Percentiles rank a stretch among this genome's conserved stretches.
Conservation (phyloP, 2,113 vertebrate genomes). For the Labeo rohita region DNA sequence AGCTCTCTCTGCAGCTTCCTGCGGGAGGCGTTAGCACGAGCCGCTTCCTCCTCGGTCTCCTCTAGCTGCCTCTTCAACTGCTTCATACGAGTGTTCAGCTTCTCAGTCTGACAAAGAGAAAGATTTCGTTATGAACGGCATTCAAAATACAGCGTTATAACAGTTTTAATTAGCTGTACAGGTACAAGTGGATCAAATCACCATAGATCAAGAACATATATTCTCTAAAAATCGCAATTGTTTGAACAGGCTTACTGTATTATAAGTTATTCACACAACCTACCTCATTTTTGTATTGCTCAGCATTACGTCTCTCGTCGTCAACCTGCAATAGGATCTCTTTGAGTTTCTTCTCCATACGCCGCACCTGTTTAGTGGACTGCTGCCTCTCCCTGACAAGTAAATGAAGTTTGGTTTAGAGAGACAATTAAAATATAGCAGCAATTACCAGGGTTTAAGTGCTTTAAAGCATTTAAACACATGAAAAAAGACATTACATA, state of each 20-base stretch:
- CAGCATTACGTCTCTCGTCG: slow-evolving; percentile 88
- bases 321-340: slow-evolving; percentile 92
- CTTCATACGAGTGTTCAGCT: slow-evolving; percentile 79
- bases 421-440: background rate
- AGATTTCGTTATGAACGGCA: background rate
- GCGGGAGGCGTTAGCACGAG: slow-evolving; percentile 79
- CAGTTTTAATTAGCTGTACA: background rate
- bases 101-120: slow-evolving; percentile 75
- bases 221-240: background rate
- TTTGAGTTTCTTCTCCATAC: slow-evolving; percentile 93
- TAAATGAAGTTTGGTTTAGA: background rate
- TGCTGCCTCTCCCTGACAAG: slow-evolving; percentile 87
- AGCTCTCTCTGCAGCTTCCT: slow-evolving; percentile 86
- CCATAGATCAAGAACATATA: background rate
- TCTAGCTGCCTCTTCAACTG: slow-evolving; percentile 89
- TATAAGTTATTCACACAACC: background rate
- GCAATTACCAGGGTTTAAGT: too few relatives aligned
- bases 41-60: slow-evolving; percentile 86
- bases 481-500: too few relatives aligned
- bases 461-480: too few relatives aligned
- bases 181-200: background rate
- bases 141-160: background rate
- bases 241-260: background rate
- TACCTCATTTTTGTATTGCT: slow-evolving; percentile 94
- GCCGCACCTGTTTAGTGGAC: slow-evolving; percentile 83